Conservation (phyloP, 23 tunicate genomes). For the Trididemnum nubilum region DNA sequence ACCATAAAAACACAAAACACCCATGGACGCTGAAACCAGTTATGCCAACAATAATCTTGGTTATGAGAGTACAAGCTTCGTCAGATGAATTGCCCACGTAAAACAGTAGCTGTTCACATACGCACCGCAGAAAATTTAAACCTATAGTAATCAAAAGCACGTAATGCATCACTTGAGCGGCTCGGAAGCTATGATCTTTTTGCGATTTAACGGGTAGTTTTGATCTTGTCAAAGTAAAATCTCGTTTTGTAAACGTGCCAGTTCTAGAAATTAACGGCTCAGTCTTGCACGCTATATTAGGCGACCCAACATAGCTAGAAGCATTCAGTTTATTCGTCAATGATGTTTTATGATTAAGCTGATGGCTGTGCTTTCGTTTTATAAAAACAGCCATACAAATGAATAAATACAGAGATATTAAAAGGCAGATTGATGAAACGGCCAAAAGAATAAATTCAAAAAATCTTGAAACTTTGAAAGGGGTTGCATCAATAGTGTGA, state of each 20-base stretch:
- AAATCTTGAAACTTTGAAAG: no score
- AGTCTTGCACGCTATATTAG: no score
- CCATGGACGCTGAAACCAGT: constrained; percentile 63
- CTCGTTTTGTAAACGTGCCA: no score
- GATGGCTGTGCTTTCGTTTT: no score
- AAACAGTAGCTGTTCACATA: constrained; percentile 40
- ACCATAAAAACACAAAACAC: constrained; percentile 73
- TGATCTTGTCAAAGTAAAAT: background rate
- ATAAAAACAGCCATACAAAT: constrained; percentile 24
- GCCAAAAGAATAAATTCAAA: no score
- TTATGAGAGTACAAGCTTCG: constrained; percentile 49
- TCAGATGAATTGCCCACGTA: constrained; percentile 31
- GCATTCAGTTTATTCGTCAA: no score
- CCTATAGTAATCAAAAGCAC: constrained; percentile 24
- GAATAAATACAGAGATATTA: constrained; percentile 12
- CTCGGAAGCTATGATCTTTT: background rate
- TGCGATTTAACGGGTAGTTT: background rate
- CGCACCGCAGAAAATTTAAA: constrained; percentile 14
- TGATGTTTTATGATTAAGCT: no score
- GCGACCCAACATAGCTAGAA: no score
- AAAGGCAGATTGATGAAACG: background rate
- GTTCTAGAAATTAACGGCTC: no score
- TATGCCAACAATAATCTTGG: constrained; percentile 45
- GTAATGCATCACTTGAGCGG: constrained; percentile 40
- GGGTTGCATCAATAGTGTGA: no score